Evolutionary conservation across 1,140 invertebrate species (phyloP).

Genomic region (Andrena cerasifolii): DNA sequence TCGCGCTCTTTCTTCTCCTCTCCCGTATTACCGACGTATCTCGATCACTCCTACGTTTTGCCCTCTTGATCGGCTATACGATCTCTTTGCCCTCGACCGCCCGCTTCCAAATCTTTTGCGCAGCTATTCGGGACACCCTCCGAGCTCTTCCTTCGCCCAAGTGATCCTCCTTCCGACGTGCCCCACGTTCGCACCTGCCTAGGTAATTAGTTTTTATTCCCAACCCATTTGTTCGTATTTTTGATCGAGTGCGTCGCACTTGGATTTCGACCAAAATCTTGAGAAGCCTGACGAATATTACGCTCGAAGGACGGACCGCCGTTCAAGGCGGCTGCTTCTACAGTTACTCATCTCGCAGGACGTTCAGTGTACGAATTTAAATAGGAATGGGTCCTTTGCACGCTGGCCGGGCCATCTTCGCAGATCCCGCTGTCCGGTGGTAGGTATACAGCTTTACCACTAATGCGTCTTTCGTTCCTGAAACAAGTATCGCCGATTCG

Average conservation of each 20-base stretch:
- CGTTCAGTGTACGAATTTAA: neutral
- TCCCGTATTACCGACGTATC: conserved; percentile 67
- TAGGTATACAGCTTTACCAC: neutral
- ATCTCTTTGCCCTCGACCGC: neutral
- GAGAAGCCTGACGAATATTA: too few relatives aligned
- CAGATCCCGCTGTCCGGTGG: too few relatives aligned
- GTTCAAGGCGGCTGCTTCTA: too few relatives aligned
- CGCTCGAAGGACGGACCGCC: neutral
- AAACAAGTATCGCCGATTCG: neutral
- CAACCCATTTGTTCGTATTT: conserved; percentile 5
- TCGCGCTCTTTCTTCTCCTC: conserved; percentile 52
- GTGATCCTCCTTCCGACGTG: too few relatives aligned
- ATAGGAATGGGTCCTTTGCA: neutral
- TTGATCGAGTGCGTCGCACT: conserved; percentile 24
- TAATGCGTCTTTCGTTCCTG: neutral
- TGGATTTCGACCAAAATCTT: conserved; percentile 19
- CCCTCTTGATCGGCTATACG: conserved; percentile 23
- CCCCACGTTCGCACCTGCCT: neutral
- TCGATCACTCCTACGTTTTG: conserved; percentile 72
- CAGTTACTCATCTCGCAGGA: neutral
- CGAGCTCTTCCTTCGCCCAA: neutral
- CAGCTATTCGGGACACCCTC: too few relatives aligned
- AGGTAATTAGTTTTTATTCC: neutral
- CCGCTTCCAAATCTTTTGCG: neutral
- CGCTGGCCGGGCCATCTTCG: neutral